A percentile compares a stretch with the other conserved stretches of the same genome.
These are phyloP conservation scores for Lysandra bellargus DNA, from an alignment of 2,888 invertebrate genomes.

Conservation along the genomic window DNA sequence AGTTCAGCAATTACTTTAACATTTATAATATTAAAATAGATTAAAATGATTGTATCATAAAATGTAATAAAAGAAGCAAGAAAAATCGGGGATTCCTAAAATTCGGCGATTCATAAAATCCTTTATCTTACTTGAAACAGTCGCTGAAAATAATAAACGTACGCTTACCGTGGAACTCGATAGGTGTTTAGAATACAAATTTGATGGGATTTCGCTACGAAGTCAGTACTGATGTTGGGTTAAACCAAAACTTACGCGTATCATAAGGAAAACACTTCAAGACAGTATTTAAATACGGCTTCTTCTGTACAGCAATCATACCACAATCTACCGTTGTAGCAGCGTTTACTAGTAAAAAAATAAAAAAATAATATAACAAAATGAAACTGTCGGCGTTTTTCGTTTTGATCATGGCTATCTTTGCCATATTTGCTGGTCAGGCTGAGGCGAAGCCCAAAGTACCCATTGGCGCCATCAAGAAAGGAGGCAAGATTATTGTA, in stretches of 20 bases:
- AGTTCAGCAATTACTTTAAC: no score
- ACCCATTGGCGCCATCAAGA: constrained; percentile 41
- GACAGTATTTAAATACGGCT: constrained; percentile 10
- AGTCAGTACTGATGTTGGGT: not conserved
- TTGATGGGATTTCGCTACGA: not conserved
- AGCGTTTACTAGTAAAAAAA: not conserved
- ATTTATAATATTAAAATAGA: no score
- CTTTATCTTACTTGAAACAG: not conserved
- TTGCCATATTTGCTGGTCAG: constrained; percentile 45
- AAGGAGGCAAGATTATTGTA: constrained; percentile 44
- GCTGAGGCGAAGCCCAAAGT: constrained; percentile 46
- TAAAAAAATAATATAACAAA: constrained; percentile 31
- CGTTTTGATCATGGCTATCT: constrained; percentile 45
- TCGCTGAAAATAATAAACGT: constrained; percentile 8
- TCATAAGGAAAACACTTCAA: constrained; percentile 21
- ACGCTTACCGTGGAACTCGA: not conserved
- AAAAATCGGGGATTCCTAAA: not conserved
- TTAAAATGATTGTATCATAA: not conserved
- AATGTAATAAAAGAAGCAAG: not conserved
- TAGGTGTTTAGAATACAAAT: constrained; percentile 14
- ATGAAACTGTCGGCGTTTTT: constrained; percentile 50
- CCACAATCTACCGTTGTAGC: constrained; percentile 4
- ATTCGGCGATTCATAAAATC: not conserved
- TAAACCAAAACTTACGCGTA: not conserved
- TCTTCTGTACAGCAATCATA: constrained; percentile 23